Base-by-base conservation (phyloP, 2,113 vertebrate species). In the Gallinago media region DNA sequence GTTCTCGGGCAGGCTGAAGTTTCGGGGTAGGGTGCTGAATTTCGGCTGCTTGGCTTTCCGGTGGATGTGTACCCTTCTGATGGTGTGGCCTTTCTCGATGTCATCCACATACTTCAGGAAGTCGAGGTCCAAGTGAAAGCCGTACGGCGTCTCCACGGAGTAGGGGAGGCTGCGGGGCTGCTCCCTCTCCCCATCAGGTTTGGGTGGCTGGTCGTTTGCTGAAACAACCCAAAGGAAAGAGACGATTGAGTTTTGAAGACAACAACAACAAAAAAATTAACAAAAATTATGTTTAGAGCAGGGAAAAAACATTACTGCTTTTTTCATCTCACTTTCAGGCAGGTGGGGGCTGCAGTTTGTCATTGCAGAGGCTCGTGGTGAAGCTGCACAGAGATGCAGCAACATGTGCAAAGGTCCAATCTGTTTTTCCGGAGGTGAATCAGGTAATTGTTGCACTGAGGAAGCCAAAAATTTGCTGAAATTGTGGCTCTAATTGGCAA, bases 31-130 rank as follows among this genome's bases (percentile, higher is more conserved):
- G 65, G 99, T 99, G 96, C 99, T 99, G 93, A 99, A 99, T 97
- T 99, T 99, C 4, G 98, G 99, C 61, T 99, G 99, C 85, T 99
- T 99, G 95, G 99, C 97, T 92, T 98, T 97, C 52, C 99, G 98
- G 88, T 99, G 99, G 96, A 99, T 99, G 88, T 99, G 99, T 56
- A 99, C 98, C 95, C 99, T 98, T 92, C 99, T 98, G 97, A 99
- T 99, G 91, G 99, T 99, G 95, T 99, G 98, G 47, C 99, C 99
- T 96, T 99, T 99, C 98, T 99, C 99, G 9, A 99, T 99, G 97
- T 99, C 99, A 4, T 99, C 99, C 71, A 99, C 99, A 27, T 99
- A 99, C 89, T 99, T 99, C 68, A 99, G 98, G 97, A 99, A 99
- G 97, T 99, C 99, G 89, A 99, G 98, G 95, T 99, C 99, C 93